A percentile compares a stretch with the other conserved stretches of the same genome.
Conservation (phyloP, 2,113 vertebrate genomes). For the Alethe diademata region DNA sequence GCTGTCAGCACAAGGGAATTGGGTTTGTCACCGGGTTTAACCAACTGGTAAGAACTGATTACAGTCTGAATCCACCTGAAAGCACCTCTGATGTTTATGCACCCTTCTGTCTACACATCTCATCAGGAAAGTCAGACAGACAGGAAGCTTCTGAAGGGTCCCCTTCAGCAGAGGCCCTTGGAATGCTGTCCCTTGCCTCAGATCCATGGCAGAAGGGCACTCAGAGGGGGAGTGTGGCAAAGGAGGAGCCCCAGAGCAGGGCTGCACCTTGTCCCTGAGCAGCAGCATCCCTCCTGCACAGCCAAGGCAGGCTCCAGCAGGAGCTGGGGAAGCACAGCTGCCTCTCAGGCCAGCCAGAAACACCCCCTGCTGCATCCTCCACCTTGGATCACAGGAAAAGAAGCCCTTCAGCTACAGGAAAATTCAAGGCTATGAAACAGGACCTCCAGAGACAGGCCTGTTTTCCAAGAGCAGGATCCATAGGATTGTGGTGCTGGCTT, state of each 20-base stretch:
- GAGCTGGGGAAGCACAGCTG: neutral
- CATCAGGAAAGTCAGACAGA: conserved; percentile 51
- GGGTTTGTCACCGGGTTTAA: conserved; percentile 81
- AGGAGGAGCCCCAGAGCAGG: rapidly evolving
- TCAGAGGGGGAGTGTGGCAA: rapidly evolving
- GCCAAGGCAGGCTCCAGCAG: neutral
- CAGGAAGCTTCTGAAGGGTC: neutral
- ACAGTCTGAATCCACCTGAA: conserved; percentile 68
- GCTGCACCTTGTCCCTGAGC: neutral
- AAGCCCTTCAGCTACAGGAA: neutral
- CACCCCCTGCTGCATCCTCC: neutral
- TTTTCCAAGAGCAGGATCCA: neutral
- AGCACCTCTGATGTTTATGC: conserved; percentile 70
- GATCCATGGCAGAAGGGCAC: rapidly evolving
- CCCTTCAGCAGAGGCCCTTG: neutral
- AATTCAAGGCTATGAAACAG: neutral
- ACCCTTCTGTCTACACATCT: conserved; percentile 48
- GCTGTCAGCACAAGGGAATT: conserved; percentile 79
- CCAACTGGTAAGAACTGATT: conserved; percentile 80
- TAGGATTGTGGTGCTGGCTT: neutral
- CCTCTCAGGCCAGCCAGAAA: neutral
- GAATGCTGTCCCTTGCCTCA: neutral
- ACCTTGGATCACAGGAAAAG: neutral
- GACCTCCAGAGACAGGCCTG: neutral
- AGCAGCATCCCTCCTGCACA: neutral